phyloP scores from a whole-genome alignment of 1,140 invertebrate genomes.

The Luehdorfia chinensis region DNA sequence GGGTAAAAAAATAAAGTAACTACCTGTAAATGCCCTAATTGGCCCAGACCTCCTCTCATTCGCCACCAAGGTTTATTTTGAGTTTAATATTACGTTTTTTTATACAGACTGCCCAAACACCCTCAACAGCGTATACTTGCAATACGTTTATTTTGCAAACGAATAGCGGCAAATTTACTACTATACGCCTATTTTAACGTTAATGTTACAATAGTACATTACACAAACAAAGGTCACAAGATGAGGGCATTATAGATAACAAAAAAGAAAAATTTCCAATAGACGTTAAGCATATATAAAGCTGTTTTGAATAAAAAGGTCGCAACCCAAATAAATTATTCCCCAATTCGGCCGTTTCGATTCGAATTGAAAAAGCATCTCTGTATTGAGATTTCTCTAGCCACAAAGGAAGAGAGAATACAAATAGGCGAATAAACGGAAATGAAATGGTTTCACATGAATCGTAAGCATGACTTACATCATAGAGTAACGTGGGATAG shows the following conservation, averaged over 20 bases:
- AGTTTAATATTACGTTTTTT: too few relatives aligned
- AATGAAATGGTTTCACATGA: slow-evolving; percentile 61
- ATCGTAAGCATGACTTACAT: slow-evolving; percentile 48
- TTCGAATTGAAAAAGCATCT: slow-evolving; percentile 68
- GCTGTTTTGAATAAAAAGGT: slow-evolving; percentile 48
- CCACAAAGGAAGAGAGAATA: slow-evolving; percentile 60
- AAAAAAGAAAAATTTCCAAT: slow-evolving; percentile 33
- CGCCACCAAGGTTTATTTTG: too few relatives aligned
- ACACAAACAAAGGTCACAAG: too few relatives aligned
- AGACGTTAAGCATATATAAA: slow-evolving; percentile 41
- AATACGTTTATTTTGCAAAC: too few relatives aligned
- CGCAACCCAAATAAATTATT: slow-evolving; percentile 61
- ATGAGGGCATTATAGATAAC: slow-evolving; percentile 28
- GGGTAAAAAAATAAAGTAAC: too few relatives aligned
- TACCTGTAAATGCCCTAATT: too few relatives aligned
- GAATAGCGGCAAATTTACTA: too few relatives aligned
- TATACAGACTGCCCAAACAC: too few relatives aligned
- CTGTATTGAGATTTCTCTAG: slow-evolving; percentile 63
- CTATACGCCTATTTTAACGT: too few relatives aligned
- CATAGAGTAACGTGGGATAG: slow-evolving; percentile 26
- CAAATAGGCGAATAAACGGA: slow-evolving; percentile 69
- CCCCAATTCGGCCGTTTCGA: slow-evolving; percentile 61
- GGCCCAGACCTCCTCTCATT: too few relatives aligned
- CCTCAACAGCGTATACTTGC: too few relatives aligned
- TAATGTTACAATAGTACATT: too few relatives aligned